Evolutionary conservation across 2,888 invertebrate species (phyloP).

Genomic region (Timandra comae): DNA sequence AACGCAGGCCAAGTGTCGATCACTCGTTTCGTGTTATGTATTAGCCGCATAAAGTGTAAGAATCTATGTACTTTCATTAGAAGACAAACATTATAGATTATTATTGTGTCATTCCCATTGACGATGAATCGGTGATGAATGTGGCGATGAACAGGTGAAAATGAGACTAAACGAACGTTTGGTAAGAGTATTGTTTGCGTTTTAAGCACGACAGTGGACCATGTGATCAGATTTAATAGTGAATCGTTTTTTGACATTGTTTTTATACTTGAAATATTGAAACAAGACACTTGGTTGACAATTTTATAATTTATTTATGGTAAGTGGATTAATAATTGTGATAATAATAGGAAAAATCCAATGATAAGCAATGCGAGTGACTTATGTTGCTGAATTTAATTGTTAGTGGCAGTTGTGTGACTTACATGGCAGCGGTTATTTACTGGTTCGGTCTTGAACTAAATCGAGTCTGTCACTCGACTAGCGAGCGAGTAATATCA

Average conservation of each 20-base stretch:
- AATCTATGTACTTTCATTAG: slow-evolving; percentile 63
- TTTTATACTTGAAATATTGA: slow-evolving; percentile 61
- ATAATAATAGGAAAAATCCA: slow-evolving; percentile 53
- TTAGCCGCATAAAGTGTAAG: slow-evolving; percentile 58
- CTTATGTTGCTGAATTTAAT: slow-evolving; percentile 45
- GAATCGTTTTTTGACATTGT: slow-evolving; percentile 70
- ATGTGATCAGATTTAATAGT: slow-evolving; percentile 67
- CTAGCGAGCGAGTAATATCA: slow-evolving; percentile 36
- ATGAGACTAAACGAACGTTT: slow-evolving; percentile 52
- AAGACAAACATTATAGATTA: slow-evolving; percentile 56
- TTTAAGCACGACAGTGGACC: slow-evolving; percentile 69
- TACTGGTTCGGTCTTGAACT: slow-evolving; percentile 30
- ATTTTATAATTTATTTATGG: slow-evolving; percentile 73
- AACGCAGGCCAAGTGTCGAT: slow-evolving; percentile 42
- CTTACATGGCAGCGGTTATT: slow-evolving; percentile 36
- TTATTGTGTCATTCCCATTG: slow-evolving; percentile 56
- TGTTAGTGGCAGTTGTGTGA: slow-evolving; percentile 49
- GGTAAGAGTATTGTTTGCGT: slow-evolving; percentile 63
- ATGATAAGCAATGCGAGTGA: slow-evolving; percentile 44
- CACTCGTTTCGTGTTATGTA: slow-evolving; percentile 46
- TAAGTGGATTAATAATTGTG: slow-evolving; percentile 74
- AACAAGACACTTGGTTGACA: slow-evolving; percentile 65
- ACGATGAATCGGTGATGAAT: slow-evolving; percentile 63
- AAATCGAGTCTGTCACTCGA: slow-evolving; percentile 31
- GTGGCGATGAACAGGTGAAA: slow-evolving; percentile 52